Percentiles rank a stretch among this genome's conserved stretches.
These are phyloP conservation scores for Alexandromys oeconomus DNA, from an alignment of 2,797 vertebrate species.

Conservation along the genomic window DNA sequence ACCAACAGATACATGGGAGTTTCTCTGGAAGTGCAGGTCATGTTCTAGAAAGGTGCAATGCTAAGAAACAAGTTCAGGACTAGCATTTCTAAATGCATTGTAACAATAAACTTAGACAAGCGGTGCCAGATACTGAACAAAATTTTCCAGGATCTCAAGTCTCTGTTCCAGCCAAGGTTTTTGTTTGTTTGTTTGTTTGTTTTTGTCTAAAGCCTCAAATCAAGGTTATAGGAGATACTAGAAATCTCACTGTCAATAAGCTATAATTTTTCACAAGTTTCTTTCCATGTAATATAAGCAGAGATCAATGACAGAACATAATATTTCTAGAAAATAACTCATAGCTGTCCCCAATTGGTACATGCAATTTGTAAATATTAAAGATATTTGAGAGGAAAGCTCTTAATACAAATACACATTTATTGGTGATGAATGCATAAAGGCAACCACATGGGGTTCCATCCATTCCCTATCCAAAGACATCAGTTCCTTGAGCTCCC, in stretches of 20 bases:
- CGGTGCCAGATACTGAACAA: background rate
- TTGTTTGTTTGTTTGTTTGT: background rate
- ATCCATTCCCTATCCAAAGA: background rate
- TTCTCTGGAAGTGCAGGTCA: conserved; percentile 28
- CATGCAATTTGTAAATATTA: background rate
- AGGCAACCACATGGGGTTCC: background rate
- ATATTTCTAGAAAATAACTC: background rate
- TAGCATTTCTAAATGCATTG: background rate
- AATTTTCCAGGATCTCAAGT: background rate
- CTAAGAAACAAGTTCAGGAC: background rate
- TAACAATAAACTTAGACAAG: background rate
- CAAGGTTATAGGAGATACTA: background rate
- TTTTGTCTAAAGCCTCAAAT: background rate
- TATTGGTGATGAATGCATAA: background rate
- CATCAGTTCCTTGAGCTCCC: background rate
- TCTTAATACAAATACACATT: background rate
- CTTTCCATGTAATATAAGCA: background rate
- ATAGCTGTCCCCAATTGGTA: background rate
- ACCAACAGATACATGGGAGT: background rate
- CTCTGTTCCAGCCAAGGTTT: background rate
- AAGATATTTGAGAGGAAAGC: background rate
- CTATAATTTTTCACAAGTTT: background rate
- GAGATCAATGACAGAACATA: background rate
- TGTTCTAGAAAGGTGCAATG: conserved; percentile 19
- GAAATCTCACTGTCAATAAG: background rate